phyloP scores from a whole-genome alignment of 2,113 vertebrate species.

The Actenoides hombroni region DNA sequence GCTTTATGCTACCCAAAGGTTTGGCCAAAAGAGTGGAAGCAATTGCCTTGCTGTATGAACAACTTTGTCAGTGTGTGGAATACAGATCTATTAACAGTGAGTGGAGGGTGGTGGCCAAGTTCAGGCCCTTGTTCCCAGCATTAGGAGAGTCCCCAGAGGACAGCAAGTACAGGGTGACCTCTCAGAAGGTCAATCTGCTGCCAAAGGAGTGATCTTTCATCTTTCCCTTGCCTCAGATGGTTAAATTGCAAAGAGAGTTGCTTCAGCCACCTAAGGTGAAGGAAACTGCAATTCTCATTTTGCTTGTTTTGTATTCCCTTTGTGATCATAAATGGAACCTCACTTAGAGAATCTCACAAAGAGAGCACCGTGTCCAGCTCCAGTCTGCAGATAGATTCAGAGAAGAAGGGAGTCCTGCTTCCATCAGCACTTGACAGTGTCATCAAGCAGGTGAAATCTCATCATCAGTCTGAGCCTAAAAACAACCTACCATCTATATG shows the following conservation, averaged over 20 bases:
- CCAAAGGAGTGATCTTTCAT: not conserved
- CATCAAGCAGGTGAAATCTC: not conserved
- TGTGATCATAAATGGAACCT: not conserved
- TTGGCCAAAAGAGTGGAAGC: not conserved
- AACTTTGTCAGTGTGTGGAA: not conserved
- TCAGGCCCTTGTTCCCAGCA: not conserved
- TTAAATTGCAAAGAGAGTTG: not conserved
- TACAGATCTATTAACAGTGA: accelerated
- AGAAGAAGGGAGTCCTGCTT: not conserved
- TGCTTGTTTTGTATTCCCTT: not conserved
- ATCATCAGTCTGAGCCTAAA: not conserved
- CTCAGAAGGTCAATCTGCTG: not conserved
- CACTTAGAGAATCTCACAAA: not conserved
- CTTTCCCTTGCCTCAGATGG: not conserved
- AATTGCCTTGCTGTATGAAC: not conserved
- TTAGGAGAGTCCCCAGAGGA: not conserved
- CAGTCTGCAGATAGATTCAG: not conserved
- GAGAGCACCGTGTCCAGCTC: not conserved
- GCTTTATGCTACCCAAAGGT: not conserved
- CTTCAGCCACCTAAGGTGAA: not conserved
- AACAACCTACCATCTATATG: not conserved
- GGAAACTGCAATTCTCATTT: not conserved
- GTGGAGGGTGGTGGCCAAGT: accelerated
- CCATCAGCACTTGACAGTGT: not conserved
- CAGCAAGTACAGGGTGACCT: too few relatives aligned